Base-by-base conservation (phyloP, 2,113 vertebrate species). In the Poecilia latipinna region DNA sequence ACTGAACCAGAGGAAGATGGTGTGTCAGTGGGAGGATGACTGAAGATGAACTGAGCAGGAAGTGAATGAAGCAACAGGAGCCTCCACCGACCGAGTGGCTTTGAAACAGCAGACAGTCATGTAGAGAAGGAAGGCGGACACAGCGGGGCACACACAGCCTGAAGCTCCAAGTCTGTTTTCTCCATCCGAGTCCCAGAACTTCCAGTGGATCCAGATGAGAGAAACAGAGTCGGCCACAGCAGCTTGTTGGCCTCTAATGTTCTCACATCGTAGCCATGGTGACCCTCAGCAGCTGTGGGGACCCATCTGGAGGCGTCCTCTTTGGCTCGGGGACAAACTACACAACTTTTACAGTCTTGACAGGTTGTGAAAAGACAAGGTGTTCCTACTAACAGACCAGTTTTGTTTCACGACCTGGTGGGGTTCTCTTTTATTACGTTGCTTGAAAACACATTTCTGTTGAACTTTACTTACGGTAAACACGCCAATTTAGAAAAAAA, bases 191-290 rank as follows among this genome's bases (percentile, higher is more conserved):
- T 81, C 72, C 54, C 60, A 1, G 63, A 51, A 51, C 82, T 81
- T 61, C 61, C n/a, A 73, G 70, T 85, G 72, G 63, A 5, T 74
- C 79, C 80, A 87, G 70, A 90, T 64, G 85, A 88, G 86, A 51
- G 61, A 80, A 91, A 51, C 85, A 88, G 87, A 89, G 76, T 24
- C 37, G 8, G 72, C 80, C 88, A 63, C 89, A 88, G 84, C 78
- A 60, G 82, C 72, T 48, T 64, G 84, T 82, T 75, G 70, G 80
- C 68, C 84, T 77, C 70, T 64, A 69, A 88, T 82, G 87, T 87
- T 89, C 83, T 90, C 90, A 89, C 88, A 83, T 89, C 78, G 80
- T 85, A 70, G 74, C 54, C 13, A 77, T 32, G 80, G 78, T 84
- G 84, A 74, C 64, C 68, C 67, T 0, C 37, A 71, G 78, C 77